Evolutionary conservation across 2,113 vertebrate genomes (phyloP), one percentile per base, ranked within the genome.

Genomic region (Calonectris borealis): DNA sequence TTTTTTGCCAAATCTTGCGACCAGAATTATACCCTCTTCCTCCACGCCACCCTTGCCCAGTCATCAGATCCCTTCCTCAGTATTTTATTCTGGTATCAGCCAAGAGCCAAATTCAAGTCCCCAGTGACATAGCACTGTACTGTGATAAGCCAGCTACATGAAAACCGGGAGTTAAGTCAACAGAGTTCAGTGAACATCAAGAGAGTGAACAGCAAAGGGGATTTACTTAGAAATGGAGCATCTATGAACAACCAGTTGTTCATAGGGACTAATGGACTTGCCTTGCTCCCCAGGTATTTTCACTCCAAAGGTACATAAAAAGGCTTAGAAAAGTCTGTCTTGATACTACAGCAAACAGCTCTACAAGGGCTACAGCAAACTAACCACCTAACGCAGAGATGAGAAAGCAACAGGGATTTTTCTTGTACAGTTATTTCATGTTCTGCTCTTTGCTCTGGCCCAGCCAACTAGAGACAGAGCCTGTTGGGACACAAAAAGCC

Each of bases 401-500:
- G 15, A 86, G 62, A 90, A 96, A 77, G 60, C 85, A 91, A 87
- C 49, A 80, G 40, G 46, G 40, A 40, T 90, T 94, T 90, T 83
- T 84, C 93, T 93, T 88, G 78, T 66, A 69, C 29, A 58, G 87
- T 91, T 70, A 80, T 72, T 94, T 64, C 3, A 3, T 58, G 58
- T 61, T 90, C 75, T 83, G 86, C 70, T 84, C 85, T 95, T 94
- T 82, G 73, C 94, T 87, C 70, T 62, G 49, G 77, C 83, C 55
- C 86, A 93, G 89, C 81, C 89, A 90, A 22, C 82, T 71, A 72
- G 51, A 95, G 90, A 79, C 92, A 92, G 78, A 95, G 79, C 76
- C 87, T 95, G 89, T 69, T 26, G 1, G 91, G 94, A 71, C 87
- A 95, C 87, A 94, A 96, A 96, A 89, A 71, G 66, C 57, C 87